These are phyloP conservation scores for Spongia lamella DNA, from an alignment of 37 sponge, comb jelly and placozoan species.

Conservation along the genomic window DNA sequence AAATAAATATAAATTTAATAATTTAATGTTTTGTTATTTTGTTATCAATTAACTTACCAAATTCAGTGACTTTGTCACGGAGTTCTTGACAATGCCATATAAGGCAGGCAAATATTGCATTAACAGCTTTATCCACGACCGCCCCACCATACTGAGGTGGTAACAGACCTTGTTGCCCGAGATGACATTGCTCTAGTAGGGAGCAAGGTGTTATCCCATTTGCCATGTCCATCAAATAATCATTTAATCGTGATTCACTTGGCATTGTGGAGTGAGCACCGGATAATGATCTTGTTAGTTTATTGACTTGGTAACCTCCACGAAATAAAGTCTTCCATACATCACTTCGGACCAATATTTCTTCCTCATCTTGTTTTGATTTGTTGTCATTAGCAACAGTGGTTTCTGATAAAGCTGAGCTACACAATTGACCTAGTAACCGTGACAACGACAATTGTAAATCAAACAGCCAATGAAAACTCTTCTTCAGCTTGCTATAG, in stretches of 20 bases:
- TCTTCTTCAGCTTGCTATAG: conserved; percentile 1
- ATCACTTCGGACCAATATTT: conserved; percentile 53
- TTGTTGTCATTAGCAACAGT: background rate
- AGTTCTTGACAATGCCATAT: conserved; percentile 90
- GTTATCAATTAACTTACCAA: conserved; percentile 17
- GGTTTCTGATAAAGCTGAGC: background rate
- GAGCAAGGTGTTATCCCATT: conserved; percentile 6
- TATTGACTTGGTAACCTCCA: conserved; percentile 74
- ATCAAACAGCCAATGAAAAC: conserved; percentile 72
- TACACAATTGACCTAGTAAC: conserved; percentile 64
- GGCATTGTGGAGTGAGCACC: conserved; percentile 71
- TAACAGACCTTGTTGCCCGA: conserved; percentile 21
- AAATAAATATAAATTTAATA: background rate
- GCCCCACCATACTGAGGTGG: conserved; percentile 66
- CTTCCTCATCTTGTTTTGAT: conserved; percentile 50
- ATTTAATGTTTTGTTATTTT: too few species aligned
- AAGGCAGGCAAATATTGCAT: conserved; percentile 88
- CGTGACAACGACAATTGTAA: conserved; percentile 62
- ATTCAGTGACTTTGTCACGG: conserved; percentile 65
- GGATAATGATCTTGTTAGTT: conserved; percentile 64
- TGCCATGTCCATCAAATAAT: conserved; percentile 46
- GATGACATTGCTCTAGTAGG: conserved; percentile 32
- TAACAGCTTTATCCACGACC: conserved; percentile 78
- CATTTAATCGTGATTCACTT: conserved; percentile 43
- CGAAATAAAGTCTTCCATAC: conserved; percentile 87